phyloP scores from a whole-genome alignment of 2,888 invertebrate genomes.

The Polymixis lichenea region DNA sequence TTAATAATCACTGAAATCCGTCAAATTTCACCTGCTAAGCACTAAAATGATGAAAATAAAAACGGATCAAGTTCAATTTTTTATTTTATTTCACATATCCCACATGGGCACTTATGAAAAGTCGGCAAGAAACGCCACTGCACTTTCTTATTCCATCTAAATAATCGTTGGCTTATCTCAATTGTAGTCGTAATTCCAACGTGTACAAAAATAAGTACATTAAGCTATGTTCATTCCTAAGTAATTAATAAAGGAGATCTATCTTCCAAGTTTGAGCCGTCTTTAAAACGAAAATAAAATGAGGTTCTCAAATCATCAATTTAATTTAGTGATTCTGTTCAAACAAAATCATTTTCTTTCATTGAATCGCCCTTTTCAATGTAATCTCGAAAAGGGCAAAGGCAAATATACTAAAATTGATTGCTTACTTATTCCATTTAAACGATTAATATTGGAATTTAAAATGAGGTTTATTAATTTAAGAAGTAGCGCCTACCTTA shows the following conservation, averaged over 20 bases:
- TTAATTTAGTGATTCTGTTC: constrained; percentile 52
- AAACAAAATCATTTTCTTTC: constrained; percentile 14
- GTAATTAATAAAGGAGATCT: neutral
- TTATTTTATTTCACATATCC: no score
- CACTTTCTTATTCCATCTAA: no score
- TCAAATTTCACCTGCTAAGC: neutral
- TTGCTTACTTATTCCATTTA: constrained; percentile 4
- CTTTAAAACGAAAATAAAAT: neutral
- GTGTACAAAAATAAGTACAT: neutral
- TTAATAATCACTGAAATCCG: neutral
- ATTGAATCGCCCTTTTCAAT: neutral
- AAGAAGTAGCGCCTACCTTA: neutral
- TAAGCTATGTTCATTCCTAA: neutral
- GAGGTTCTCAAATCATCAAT: constrained; percentile 37
- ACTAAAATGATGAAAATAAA: neutral
- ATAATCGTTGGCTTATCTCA: neutral
- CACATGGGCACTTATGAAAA: no score
- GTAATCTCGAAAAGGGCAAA: neutral
- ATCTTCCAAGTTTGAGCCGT: neutral
- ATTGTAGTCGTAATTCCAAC: neutral
- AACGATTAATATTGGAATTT: constrained; percentile 22
- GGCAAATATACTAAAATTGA: no score
- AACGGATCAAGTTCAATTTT: neutral
- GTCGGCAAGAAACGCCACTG: no score
- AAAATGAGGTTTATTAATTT: neutral